Evolutionary conservation across 1,140 invertebrate genomes (phyloP), one percentile per base, ranked within the genome.

Genomic region (Frieseomelitta varia): DNA sequence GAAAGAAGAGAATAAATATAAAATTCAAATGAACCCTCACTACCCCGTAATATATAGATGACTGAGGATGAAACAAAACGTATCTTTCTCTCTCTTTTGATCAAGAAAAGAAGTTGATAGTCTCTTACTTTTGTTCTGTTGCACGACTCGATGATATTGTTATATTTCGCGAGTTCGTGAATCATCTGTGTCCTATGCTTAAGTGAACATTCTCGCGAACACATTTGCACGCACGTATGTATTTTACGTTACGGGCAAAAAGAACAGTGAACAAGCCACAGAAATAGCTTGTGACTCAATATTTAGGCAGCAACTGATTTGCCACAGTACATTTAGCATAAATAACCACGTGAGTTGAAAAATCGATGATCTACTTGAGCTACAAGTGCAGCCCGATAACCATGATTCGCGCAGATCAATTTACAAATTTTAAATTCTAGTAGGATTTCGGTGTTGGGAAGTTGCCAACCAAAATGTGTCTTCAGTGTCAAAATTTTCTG

Each of bases 221-320:
- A 68, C 21, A 27, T 75, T 27, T 67, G 65, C 19, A 58, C 4
- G 8, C 21, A 61, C 21, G 21, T 67, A 39, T 17, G 34, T 77
- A 69, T 67, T 24, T 61, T 27, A 19, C 21, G 74, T 72, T 75
- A 78, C 39, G 73, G 79, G 75, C 53, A 27, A 30, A 61, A 81
- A 76, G 79, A 69, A 47, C 39, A 47, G 6, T 47, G 39, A 47
- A 87, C 61, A 77, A 30, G 87, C 30, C 68, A 89, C 90, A 88
- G 78, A 91, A 92, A 91, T 92, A 92, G 84, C 84, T 56, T 8
- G 84, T 92, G 91, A 92, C 88, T 92, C 91, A 91, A 91, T 92
- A 91, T 91, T 91, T 91, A 88, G 90, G 85, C 87, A 89, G 85
- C 82, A 72, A n/a, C 63, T 71, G 81, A 88, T 90, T 84, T 89